phyloP scores from a whole-genome alignment of 2,113 vertebrate species.

The Hippocampus comes region DNA sequence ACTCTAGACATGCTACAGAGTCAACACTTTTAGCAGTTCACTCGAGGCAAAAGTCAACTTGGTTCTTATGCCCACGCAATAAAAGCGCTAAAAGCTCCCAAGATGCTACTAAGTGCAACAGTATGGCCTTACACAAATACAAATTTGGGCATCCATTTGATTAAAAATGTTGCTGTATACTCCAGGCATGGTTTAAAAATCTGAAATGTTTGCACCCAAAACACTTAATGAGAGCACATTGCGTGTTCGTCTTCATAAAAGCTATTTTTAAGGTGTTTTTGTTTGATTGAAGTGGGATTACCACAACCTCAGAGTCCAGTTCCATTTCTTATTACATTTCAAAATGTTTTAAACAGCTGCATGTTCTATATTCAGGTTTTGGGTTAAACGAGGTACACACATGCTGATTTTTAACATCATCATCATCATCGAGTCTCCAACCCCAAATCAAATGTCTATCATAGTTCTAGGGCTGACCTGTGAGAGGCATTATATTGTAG shows the following conservation, averaged over 20 bases:
- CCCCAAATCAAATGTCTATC: no score
- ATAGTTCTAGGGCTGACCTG: no score
- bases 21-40: constrained; percentile 14
- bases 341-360: not conserved
- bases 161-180: constrained; percentile 8
- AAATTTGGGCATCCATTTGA: not conserved
- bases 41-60: constrained; percentile 14
- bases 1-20: constrained; percentile 25
- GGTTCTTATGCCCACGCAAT: constrained; percentile 7
- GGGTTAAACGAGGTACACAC: not conserved
- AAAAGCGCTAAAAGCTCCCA: constrained; percentile 12
- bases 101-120: constrained; percentile 1
- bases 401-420: no score
- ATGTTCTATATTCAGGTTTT: not conserved
- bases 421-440: no score
- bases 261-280: constrained; percentile 9
- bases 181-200: constrained; percentile 13
- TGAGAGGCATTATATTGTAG: no score
- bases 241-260: constrained; percentile 17
- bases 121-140: constrained; percentile 1
- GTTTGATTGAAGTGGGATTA: constrained; percentile 12
- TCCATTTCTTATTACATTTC: not conserved
- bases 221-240: constrained; percentile 8
- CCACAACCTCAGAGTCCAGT: constrained; percentile 1
- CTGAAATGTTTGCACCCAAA: constrained; percentile 23